These are phyloP conservation scores for Melanocharis versteri DNA, from an alignment of 2,113 vertebrate genomes.

Conservation along the genomic window DNA sequence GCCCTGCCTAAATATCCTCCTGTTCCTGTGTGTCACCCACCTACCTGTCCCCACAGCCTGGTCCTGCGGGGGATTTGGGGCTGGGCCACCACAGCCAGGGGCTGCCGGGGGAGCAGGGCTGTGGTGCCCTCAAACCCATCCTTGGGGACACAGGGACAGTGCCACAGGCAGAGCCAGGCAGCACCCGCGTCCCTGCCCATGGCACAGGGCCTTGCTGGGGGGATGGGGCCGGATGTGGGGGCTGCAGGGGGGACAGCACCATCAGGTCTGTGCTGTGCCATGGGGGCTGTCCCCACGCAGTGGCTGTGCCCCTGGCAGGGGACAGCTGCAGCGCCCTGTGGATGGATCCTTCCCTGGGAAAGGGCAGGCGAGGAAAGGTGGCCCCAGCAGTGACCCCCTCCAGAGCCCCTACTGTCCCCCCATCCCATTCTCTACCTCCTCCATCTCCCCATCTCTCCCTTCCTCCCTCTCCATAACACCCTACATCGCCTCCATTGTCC, in stretches of 20 bases:
- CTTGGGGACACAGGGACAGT: background rate
- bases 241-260: background rate
- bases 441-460: background rate
- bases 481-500: too few relatives aligned
- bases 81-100: background rate
- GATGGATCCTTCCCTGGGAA: background rate
- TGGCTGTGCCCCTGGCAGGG: background rate
- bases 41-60: background rate
- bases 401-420: too few relatives aligned
- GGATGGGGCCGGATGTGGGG: background rate
- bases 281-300: background rate
- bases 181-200: rapidly evolving
- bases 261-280: background rate
- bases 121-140: background rate
- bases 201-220: background rate
- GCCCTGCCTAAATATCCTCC: too few relatives aligned
- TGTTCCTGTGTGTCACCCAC: background rate
- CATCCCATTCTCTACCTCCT: background rate
- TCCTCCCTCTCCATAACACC: background rate
- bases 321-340: background rate
- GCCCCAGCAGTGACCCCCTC: background rate
- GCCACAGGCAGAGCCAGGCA: background rate
- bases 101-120: background rate
- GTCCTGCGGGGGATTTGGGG: background rate
- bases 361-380: background rate